Conservation (phyloP, 2,888 invertebrate species). For the Trichopoda pennipes region DNA sequence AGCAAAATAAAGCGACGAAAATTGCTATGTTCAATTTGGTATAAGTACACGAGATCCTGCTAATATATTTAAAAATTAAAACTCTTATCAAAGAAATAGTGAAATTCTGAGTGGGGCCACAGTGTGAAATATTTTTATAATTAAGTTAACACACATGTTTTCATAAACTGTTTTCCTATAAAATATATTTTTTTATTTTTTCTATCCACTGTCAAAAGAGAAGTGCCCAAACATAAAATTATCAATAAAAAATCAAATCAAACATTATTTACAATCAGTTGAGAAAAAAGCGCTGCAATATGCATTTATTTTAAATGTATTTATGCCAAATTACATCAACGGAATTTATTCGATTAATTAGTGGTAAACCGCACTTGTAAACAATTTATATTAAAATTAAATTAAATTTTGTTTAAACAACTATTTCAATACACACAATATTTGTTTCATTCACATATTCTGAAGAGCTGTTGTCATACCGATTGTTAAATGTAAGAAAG, state of each 20-base stretch:
- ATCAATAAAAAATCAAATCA: neutral
- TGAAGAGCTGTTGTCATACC: too few species aligned
- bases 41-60: too few species aligned
- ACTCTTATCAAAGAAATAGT: too few species aligned
- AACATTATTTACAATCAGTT: neutral
- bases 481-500: too few species aligned
- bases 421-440: neutral
- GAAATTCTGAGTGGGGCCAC: neutral
- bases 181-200: neutral
- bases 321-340: conserved; percentile 62
- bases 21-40: too few species aligned
- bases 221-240: conserved; percentile 1
- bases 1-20: too few species aligned
- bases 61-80: too few species aligned
- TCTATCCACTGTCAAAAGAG: neutral
- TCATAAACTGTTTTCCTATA: neutral
- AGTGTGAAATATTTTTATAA: neutral
- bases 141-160: neutral
- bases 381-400: conserved; percentile 58
- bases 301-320: conserved; percentile 44
- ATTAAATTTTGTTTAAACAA: conserved; percentile 35
- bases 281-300: conserved; percentile 35
- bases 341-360: conserved; percentile 73
- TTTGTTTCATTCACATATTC: too few species aligned
- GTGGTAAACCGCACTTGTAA: conserved; percentile 77